Conservation (phyloP, 2,888 invertebrate genomes). For the Ichneumoninae sp. region DNA sequence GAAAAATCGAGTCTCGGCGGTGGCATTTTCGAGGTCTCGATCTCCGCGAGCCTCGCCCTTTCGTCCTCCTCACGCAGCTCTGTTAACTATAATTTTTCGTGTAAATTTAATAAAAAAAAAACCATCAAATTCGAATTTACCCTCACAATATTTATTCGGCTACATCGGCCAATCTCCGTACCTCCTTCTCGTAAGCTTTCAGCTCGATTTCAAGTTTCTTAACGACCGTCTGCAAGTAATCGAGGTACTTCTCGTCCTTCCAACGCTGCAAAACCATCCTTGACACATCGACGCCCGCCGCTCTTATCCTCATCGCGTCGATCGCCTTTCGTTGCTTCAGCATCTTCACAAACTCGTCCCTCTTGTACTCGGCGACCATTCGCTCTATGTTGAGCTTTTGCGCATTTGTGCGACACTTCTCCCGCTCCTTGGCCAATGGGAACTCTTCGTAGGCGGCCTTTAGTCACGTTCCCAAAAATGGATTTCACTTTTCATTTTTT, state of each 20-base stretch:
- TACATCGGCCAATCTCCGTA: neutral
- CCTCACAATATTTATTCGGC: neutral
- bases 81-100: constrained; percentile 19
- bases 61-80: constrained; percentile 50
- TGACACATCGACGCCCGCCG: constrained; percentile 38
- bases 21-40: constrained; percentile 59
- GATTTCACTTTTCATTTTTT: neutral
- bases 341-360: constrained; percentile 27
- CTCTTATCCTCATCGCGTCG: constrained; percentile 45
- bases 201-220: constrained; percentile 39
- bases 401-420: constrained; percentile 4
- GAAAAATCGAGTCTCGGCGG: constrained; percentile 63
- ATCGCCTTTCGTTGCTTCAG: constrained; percentile 38
- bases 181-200: constrained; percentile 18
- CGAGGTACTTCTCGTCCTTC: constrained; percentile 42
- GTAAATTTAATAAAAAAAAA: neutral
- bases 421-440: constrained; percentile 52
- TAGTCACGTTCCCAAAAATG: neutral
- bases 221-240: constrained; percentile 6
- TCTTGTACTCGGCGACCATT: constrained; percentile 51
- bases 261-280: constrained; percentile 37
- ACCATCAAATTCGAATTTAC: neutral
- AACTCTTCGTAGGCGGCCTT: constrained; percentile 52
- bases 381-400: constrained; percentile 32
- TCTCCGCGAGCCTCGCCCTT: constrained; percentile 21